Conservation (phyloP, 2,797 vertebrate genomes). For the Coranthus polyacanthus region DNA sequence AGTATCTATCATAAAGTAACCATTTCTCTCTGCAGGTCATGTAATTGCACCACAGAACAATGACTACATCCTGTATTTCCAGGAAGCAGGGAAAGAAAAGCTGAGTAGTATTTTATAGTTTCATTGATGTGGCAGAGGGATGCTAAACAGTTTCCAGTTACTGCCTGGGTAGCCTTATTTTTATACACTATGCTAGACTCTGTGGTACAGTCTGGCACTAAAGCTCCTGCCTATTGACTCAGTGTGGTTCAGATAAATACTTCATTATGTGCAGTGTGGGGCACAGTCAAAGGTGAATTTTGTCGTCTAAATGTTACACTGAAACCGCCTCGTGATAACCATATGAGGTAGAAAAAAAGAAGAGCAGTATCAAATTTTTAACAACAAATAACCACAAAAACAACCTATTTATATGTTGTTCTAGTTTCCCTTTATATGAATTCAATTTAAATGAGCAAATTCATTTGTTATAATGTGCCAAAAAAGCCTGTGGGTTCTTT, state of each 20-base stretch:
- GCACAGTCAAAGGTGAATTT: constrained; percentile 61
- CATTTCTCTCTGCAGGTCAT: constrained; percentile 62
- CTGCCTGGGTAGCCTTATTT: constrained; percentile 67
- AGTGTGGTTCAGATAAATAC: constrained; percentile 83
- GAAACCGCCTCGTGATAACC: constrained; percentile 17
- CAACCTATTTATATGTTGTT: constrained; percentile 12
- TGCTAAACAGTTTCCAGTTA: constrained; percentile 75
- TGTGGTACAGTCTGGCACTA: constrained; percentile 71
- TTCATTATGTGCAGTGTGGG: constrained; percentile 78
- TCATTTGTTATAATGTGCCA: constrained; percentile 58
- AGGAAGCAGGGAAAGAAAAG: constrained; percentile 66
- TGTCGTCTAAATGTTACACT: constrained; percentile 22
- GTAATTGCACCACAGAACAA: constrained; percentile 75
- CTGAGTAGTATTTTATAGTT: constrained; percentile 74
- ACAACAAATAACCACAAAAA: constrained; percentile 13
- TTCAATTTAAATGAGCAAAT: constrained; percentile 46
- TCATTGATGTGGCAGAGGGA: constrained; percentile 78
- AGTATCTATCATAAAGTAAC: constrained; percentile 48
- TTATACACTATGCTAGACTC: constrained; percentile 67
- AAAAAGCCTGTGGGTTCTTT: constrained; percentile 63
- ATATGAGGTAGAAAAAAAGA: background rate
- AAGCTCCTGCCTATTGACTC: constrained; percentile 74
- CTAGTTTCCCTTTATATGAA: constrained; percentile 31
- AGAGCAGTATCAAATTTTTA: background rate
- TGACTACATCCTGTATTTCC: constrained; percentile 72